These are phyloP conservation scores for Miichthys miiuy DNA, from an alignment of 2,797 vertebrate genomes.

Conservation along the genomic window DNA sequence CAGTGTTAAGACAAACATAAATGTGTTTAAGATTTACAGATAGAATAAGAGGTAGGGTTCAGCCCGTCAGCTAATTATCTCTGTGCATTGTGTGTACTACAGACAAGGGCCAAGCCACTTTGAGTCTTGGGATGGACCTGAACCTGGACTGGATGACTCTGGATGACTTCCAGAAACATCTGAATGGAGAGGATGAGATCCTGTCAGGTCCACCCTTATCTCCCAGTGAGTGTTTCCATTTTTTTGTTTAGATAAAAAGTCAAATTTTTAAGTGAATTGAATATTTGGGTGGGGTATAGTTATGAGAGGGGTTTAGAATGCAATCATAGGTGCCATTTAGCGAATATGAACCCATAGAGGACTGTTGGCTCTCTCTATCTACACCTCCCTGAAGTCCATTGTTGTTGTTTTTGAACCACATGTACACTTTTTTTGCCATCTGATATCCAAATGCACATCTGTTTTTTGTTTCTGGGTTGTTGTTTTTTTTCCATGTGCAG, in stretches of 20 bases:
- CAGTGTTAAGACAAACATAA: neutral
- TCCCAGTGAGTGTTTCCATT: constrained; percentile 85
- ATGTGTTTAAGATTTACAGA: neutral
- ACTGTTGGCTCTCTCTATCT: neutral
- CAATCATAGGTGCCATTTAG: neutral
- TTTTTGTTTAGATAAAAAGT: no score
- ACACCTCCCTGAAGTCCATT: neutral
- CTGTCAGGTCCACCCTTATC: constrained; percentile 85
- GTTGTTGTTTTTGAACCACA: neutral
- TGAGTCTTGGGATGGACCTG: constrained; percentile 95
- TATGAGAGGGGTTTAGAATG: neutral
- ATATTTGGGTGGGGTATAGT: neutral
- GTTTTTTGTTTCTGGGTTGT: no score
- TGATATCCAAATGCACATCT: neutral
- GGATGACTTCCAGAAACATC: constrained; percentile 97
- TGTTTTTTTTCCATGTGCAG: neutral
- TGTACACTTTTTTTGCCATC: neutral
- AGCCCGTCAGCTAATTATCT: neutral
- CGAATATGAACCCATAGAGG: neutral
- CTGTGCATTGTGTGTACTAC: constrained; percentile 27
- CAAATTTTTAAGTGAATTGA: neutral
- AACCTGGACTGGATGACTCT: constrained; percentile 97
- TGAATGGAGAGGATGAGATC: constrained; percentile 93
- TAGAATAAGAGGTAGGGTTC: neutral
- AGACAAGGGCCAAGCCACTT: constrained; percentile 87